These are phyloP conservation scores for Poecilobothrus nobilitatus DNA, from an alignment of 2,888 invertebrate species.

Conservation along the genomic window DNA sequence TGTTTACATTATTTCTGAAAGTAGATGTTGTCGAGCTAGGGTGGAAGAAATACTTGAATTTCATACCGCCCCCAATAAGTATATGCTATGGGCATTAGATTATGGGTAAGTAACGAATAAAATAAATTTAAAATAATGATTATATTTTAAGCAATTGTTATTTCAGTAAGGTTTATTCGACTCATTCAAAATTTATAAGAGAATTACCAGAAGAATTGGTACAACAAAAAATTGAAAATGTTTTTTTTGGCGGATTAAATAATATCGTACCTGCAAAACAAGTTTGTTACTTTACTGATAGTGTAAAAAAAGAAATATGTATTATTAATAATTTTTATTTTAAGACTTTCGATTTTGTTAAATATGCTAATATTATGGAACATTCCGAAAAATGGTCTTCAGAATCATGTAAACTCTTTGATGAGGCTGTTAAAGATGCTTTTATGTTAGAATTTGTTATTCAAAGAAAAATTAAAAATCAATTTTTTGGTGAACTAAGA, in stretches of 20 bases:
- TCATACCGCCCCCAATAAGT: neutral
- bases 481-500: constrained; percentile 19
- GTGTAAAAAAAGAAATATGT: too few species aligned
- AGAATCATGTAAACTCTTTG: constrained; percentile 16
- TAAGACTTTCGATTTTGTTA: constrained; percentile 19
- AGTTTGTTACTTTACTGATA: constrained; percentile 5
- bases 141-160: neutral
- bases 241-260: constrained; percentile 19
- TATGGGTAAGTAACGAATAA: constrained; percentile 18
- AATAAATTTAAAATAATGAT: too few species aligned
- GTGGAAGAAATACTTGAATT: constrained; percentile 15
- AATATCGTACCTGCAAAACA: constrained; percentile 20
- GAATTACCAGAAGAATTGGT: constrained; percentile 13
- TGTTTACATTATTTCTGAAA: constrained; percentile 15
- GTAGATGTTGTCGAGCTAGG: constrained; percentile 19
- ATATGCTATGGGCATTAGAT: constrained; percentile 20
- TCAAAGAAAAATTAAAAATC: constrained; percentile 9
- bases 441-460: constrained; percentile 13
- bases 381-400: constrained; percentile 18
- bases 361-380: constrained; percentile 1
- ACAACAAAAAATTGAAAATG: neutral
- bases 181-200: constrained; percentile 14
- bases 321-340: neutral
- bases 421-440: constrained; percentile 18
- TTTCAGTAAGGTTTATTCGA: constrained; percentile 16